Evolutionary conservation across 2,113 vertebrate species (phyloP), one percentile per base, ranked within the genome.

Genomic region (Leptodactylus fuscus): DNA sequence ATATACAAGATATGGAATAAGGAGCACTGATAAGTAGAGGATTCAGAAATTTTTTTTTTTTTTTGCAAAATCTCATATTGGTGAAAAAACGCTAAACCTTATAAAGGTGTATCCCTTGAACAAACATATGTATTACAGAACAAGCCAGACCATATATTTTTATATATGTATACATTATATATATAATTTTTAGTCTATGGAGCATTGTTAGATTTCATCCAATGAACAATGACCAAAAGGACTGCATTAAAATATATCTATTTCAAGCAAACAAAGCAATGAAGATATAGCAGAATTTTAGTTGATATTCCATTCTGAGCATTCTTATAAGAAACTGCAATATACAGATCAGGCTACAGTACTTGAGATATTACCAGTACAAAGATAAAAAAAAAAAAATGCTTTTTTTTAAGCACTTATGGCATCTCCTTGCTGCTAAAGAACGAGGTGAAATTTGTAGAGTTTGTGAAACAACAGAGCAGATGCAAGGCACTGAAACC

Each of bases 401-500:
- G 38, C 27, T 51, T 44, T 2, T 15, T 55, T 82, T 82, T 60
- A 32, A 75, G 51, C n/a, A 48, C 51, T 29, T 38, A 7, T 83
- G 44, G 44, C 27, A 32, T 74, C 41, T 74, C 15, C 53, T 41
- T 73, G 48, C 53, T 48, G 24, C 38, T 49, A 27, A 10, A 18
- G 12, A 83, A 67, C 18, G n/a, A 4, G 1, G 48, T 18, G 12
- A 7, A 10, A 10, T n/a, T 67, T 51, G 49, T 18, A 16, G 7
- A n/a, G 15, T 9, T 62, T 24, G 8, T 41, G 24, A 53, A 16
- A 62, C 1, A 18, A 48, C 16, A 34, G 1, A 34, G 73, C 73
- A 65, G 73, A 84, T 77, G 44, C 53, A 84, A 84, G 82, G 82
- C 82, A 84, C 82, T 9, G 55, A 65, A 44, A 84, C 48, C 46